Base-by-base conservation (phyloP, 1,140 invertebrate genomes). In the Pollicipes pollicipes region DNA sequence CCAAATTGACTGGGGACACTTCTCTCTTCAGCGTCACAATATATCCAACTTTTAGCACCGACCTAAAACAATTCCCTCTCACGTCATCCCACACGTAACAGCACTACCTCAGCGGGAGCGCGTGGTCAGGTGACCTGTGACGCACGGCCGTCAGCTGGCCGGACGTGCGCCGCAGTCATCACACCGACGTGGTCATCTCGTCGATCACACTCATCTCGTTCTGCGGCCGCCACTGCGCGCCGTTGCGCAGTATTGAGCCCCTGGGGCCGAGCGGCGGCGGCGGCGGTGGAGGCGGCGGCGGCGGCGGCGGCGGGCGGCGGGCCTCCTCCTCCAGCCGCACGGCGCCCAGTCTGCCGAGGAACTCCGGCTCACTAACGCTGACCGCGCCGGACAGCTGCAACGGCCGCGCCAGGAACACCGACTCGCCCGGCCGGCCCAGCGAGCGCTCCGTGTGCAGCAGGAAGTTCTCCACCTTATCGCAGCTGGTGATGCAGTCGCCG, bases 281-380 rank as follows among this genome's bases (percentile, higher is more conserved):
- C 28, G 71, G 69, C 76, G 77, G 24, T 72, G 71, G 24, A 66
- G 75, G 58, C 75, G 76, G 70, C 72, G 78, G n/a, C n/a, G n/a
- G n/a, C n/a, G n/a, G n/a, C n/a, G n/a, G n/a, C n/a, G n/a, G n/a
- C n/a, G n/a, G n/a, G n/a, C n/a, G n/a, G n/a, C n/a, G n/a, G n/a
- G n/a, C n/a, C n/a, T n/a, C n/a, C n/a, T n/a, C n/a, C n/a, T n/a
- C n/a, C n/a, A n/a, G n/a, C n/a, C n/a, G 63, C 72, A 76, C 71
- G 30, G 71, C 71, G 16, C 81, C 77, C 26, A 78, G 76, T 72
- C 82, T 82, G 0, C 87, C 86, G 26, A 90, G 79, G 8, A 88
- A 88, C 78, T 91, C 88, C 0, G 88, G 88, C 27, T 90, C 88
- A 76, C 88, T 90, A 75, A 83, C 84, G 78, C 82, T 82, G 35